These are phyloP conservation scores for Parapsyche elsis DNA, from an alignment of 1,140 invertebrate species.

Conservation along the genomic window DNA sequence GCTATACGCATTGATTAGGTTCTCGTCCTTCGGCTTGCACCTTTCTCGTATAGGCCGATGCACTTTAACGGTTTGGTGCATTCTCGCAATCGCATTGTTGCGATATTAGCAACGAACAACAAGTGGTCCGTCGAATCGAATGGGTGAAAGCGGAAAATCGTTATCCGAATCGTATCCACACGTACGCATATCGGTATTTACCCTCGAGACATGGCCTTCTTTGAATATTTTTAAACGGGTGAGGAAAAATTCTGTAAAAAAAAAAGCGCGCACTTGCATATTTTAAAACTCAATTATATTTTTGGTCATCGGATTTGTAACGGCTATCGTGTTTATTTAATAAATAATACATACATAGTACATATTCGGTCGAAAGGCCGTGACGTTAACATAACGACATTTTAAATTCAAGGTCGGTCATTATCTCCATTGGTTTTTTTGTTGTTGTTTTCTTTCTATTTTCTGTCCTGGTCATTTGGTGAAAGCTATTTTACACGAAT, in stretches of 20 bases:
- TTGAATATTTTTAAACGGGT: neutral
- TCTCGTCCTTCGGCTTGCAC: neutral
- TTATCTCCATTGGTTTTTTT: neutral
- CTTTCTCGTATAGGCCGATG: constrained; percentile 33
- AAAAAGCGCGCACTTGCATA: too few relatives aligned
- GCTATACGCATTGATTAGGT: neutral
- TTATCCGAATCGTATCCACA: too few relatives aligned
- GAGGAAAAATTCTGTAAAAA: too few relatives aligned
- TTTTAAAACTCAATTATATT: too few relatives aligned
- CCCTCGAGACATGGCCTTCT: constrained; percentile 6
- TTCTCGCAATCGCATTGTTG: constrained; percentile 41
- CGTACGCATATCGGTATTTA: neutral
- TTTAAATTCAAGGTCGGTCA: constrained; percentile 7
- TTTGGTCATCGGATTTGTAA: neutral
- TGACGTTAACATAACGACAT: neutral
- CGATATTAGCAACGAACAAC: neutral
- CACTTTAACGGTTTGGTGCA: constrained; percentile 50
- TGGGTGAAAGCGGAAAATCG: constrained; percentile 11
- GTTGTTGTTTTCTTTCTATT: neutral
- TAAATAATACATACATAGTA: neutral
- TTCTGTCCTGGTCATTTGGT: neutral
- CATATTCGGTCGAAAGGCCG: neutral
- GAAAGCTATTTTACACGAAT: too few relatives aligned
- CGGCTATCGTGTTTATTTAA: neutral
- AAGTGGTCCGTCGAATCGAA: neutral